Percentiles rank a stretch among this genome's conserved stretches.
Conservation (phyloP, 2,888 invertebrate genomes). For the Chaetoderma sp. region DNA sequence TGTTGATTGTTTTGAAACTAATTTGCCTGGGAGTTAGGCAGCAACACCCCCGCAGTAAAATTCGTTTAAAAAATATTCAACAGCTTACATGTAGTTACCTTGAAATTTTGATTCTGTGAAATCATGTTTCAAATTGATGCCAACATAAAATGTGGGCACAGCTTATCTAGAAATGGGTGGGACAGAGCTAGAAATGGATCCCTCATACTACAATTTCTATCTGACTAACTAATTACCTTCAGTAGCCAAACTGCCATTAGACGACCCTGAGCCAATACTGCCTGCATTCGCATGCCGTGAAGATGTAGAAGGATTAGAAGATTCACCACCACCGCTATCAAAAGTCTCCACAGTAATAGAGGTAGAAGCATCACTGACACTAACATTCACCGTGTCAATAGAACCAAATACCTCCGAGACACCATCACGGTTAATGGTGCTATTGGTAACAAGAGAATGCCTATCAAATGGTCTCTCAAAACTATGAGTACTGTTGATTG, state of each 20-base stretch:
- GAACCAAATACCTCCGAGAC: slow-evolving; percentile 71
- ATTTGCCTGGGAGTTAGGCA: too few relatives aligned
- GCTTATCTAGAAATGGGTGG: too few relatives aligned
- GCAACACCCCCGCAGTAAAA: too few relatives aligned
- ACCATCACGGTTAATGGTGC: slow-evolving; percentile 59
- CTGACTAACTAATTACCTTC: slow-evolving; percentile 65
- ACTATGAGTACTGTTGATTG: background rate
- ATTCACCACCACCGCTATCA: slow-evolving; percentile 70
- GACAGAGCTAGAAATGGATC: too few relatives aligned
- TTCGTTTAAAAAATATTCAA: too few relatives aligned
- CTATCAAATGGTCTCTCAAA: too few relatives aligned
- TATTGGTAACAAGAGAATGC: slow-evolving; percentile 63
- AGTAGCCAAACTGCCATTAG: slow-evolving; percentile 58
- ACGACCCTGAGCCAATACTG: slow-evolving; percentile 72
- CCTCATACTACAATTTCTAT: too few relatives aligned
- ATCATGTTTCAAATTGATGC: too few relatives aligned
- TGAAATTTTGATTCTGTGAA: too few relatives aligned
- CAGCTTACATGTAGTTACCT: too few relatives aligned
- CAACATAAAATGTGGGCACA: too few relatives aligned
- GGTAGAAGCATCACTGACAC: slow-evolving; percentile 71
- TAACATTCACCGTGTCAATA: slow-evolving; percentile 73
- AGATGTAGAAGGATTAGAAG: slow-evolving; percentile 71
- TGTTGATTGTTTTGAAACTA: too few relatives aligned
- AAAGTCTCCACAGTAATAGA: slow-evolving; percentile 74
- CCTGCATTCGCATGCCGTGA: slow-evolving; percentile 74